Conservation (phyloP, 2,888 invertebrate species). For the Lathronympha strigana region DNA sequence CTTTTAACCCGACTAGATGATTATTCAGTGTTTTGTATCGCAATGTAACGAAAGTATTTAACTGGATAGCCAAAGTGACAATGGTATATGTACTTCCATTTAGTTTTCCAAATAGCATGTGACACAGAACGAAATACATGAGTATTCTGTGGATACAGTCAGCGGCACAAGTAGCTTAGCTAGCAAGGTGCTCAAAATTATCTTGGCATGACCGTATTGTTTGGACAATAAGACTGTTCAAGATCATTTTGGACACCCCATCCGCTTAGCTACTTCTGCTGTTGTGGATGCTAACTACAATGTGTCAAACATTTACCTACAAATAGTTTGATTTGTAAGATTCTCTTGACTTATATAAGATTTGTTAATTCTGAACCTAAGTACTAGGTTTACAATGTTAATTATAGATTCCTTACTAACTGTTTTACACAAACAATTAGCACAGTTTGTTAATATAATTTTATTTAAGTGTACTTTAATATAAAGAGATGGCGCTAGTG, state of each 20-base stretch:
- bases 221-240: too few relatives aligned
- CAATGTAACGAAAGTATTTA: slow-evolving; percentile 14
- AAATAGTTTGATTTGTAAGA: slow-evolving; percentile 9
- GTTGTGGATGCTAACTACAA: not conserved
- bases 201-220: too few relatives aligned
- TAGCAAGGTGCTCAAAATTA: too few relatives aligned
- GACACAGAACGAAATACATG: too few relatives aligned
- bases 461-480: not conserved
- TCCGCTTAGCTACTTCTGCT: too few relatives aligned
- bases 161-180: too few relatives aligned
- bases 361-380: slow-evolving; percentile 19
- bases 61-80: slow-evolving; percentile 33
- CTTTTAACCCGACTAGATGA: slow-evolving; percentile 26
- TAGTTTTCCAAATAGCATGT: slow-evolving; percentile 18
- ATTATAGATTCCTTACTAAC: slow-evolving; percentile 13
- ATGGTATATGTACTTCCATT: slow-evolving; percentile 24
- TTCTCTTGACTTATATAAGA: slow-evolving; percentile 4
- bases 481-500: slow-evolving; percentile 15
- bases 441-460: slow-evolving; percentile 7
- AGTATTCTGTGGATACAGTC: too few relatives aligned
- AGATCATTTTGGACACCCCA: not conserved
- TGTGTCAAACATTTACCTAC: slow-evolving; percentile 23
- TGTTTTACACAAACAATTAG: slow-evolving; percentile 1
- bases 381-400: slow-evolving; percentile 14
- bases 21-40: slow-evolving; percentile 19